phyloP scores from a whole-genome alignment of 2,797 vertebrate species.

The Tadarida brasiliensis region DNA sequence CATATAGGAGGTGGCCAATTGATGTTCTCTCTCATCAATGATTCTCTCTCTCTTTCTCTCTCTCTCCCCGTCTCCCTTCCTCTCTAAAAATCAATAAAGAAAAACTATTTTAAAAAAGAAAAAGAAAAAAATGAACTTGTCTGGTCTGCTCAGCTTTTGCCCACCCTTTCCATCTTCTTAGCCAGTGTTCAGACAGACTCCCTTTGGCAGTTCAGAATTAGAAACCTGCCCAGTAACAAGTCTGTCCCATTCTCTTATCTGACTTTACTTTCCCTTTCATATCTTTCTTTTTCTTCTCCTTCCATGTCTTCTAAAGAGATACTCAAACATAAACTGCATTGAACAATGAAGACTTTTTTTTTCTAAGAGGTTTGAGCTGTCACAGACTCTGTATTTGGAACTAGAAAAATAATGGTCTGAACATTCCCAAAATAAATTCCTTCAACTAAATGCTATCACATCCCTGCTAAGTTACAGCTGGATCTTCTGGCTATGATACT shows the following conservation, averaged over 20 bases:
- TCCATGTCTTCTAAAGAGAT: constrained; percentile 26
- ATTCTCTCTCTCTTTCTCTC: too few species aligned
- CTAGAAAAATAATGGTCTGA: background rate
- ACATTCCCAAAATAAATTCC: background rate
- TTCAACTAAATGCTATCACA: background rate
- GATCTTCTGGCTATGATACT: background rate
- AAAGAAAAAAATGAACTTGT: background rate
- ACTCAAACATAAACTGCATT: background rate
- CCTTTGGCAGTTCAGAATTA: background rate
- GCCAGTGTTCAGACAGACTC: background rate
- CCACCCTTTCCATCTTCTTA: background rate
- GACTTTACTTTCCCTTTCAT: constrained; percentile 20
- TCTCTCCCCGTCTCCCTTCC: too few species aligned
- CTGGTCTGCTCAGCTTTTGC: background rate
- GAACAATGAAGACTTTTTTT: background rate
- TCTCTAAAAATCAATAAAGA: too few species aligned
- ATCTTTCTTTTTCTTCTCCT: background rate
- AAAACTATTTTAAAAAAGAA: background rate
- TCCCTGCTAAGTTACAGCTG: background rate
- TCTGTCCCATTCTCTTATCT: background rate
- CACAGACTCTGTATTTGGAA: constrained; percentile 23
- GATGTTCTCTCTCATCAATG: too few species aligned
- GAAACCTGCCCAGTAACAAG: background rate
- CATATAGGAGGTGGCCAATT: too few species aligned
- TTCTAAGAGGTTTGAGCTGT: background rate